Conservation (phyloP, 1,140 invertebrate genomes). For the Spodoptera litura region DNA sequence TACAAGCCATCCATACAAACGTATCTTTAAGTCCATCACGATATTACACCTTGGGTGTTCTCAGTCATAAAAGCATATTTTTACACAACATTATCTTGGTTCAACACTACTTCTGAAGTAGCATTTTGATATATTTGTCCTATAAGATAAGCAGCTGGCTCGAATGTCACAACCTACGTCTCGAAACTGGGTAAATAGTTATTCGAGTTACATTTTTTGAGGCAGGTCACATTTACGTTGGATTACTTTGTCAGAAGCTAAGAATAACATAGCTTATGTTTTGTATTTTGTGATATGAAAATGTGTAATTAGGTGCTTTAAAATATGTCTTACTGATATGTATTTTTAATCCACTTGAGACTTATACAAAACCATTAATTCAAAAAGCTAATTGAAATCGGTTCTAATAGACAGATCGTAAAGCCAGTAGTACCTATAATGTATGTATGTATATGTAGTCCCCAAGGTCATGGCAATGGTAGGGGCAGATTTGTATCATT, state of each 20-base stretch:
- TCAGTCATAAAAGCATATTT: conserved; percentile 64
- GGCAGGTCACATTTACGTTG: background rate
- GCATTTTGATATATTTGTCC: conserved; percentile 68
- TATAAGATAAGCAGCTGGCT: conserved; percentile 56
- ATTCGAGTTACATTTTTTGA: background rate
- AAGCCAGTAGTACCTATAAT: no score
- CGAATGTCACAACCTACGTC: conserved; percentile 4
- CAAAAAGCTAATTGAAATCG: no score
- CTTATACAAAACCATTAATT: no score
- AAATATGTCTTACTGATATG: no score
- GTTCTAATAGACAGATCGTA: no score
- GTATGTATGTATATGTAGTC: background rate
- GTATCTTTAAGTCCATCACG: background rate
- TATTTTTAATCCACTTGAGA: no score
- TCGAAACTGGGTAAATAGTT: conserved; percentile 31
- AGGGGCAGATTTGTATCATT: conserved; percentile 63
- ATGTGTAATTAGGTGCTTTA: no score
- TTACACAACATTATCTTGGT: conserved; percentile 66
- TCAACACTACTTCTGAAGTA: conserved; percentile 73
- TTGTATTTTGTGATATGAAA: no score
- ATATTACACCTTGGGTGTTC: conserved; percentile 60
- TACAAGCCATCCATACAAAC: background rate
- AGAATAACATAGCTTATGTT: no score
- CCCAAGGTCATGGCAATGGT: conserved; percentile 4
- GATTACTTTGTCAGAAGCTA: no score